Conservation (phyloP, 2,113 vertebrate species). For the Todiramphus saurophagus region DNA sequence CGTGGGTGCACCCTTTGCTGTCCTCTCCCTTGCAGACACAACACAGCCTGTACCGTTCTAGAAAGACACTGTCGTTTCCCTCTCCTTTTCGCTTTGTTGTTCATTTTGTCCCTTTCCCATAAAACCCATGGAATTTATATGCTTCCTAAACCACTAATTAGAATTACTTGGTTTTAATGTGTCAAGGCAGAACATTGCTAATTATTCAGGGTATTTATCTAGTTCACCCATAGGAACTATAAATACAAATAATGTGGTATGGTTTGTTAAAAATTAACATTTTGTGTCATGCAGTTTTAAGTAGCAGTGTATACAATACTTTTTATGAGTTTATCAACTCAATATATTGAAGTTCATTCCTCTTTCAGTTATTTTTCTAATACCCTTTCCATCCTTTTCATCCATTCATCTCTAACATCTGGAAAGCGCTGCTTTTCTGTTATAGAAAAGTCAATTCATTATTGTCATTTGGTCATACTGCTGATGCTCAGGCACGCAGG, state of each 20-base stretch:
- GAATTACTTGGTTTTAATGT: neutral
- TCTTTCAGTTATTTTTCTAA: neutral
- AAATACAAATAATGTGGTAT: neutral
- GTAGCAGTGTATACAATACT: neutral
- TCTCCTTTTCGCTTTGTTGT: neutral
- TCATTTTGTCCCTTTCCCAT: neutral
- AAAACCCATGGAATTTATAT: neutral
- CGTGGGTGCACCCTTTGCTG: neutral
- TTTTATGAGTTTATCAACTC: neutral
- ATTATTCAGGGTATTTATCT: neutral
- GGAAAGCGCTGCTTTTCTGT: neutral
- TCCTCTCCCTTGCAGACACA: neutral
- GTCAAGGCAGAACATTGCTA: neutral
- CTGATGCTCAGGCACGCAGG: neutral
- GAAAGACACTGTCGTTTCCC: neutral
- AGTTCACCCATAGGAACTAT: neutral
- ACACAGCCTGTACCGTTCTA: neutral
- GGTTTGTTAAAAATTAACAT: neutral
- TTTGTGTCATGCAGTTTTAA: neutral
- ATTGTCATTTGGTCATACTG: conserved; percentile 8
- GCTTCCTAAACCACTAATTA: neutral
- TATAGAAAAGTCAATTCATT: neutral
- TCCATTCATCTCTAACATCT: neutral
- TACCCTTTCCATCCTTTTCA: neutral
- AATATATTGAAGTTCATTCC: neutral